phyloP scores from a whole-genome alignment of 1,140 invertebrate species.

The Brachionus plicatilis region DNA sequence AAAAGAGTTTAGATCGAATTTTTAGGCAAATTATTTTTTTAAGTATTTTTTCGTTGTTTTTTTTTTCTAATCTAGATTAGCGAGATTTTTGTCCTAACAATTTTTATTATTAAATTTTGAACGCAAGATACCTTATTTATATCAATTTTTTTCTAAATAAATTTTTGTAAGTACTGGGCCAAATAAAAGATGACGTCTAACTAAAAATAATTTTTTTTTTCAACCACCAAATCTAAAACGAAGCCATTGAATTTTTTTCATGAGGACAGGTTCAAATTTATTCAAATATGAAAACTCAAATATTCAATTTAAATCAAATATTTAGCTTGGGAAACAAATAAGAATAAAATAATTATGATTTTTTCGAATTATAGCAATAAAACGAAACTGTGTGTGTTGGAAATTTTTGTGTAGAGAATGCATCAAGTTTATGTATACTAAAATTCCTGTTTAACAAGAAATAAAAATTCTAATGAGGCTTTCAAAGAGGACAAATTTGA shows the following conservation, averaged over 20 bases:
- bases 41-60: no score
- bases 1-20: not conserved
- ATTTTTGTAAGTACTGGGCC: not conserved
- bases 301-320: constrained; percentile 1
- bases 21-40: no score
- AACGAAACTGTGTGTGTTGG: not conserved
- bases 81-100: not conserved
- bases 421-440: not conserved
- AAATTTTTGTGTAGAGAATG: not conserved
- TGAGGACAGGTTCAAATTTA: not conserved
- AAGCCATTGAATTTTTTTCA: not conserved
- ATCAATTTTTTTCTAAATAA: no score
- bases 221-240: not conserved
- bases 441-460: not conserved
- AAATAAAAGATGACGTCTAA: not conserved
- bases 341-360: not conserved
- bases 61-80: no score
- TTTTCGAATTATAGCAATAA: not conserved
- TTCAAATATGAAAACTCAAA: not conserved
- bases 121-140: not conserved
- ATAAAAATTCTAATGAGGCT: not conserved
- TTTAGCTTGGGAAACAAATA: not conserved
- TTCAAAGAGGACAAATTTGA: not conserved
- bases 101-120: not conserved
- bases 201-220: not conserved